Evolutionary conservation across 37 sponge, comb jelly and placozoan genomes (phyloP).

Genomic region (Beroe forskalii): DNA sequence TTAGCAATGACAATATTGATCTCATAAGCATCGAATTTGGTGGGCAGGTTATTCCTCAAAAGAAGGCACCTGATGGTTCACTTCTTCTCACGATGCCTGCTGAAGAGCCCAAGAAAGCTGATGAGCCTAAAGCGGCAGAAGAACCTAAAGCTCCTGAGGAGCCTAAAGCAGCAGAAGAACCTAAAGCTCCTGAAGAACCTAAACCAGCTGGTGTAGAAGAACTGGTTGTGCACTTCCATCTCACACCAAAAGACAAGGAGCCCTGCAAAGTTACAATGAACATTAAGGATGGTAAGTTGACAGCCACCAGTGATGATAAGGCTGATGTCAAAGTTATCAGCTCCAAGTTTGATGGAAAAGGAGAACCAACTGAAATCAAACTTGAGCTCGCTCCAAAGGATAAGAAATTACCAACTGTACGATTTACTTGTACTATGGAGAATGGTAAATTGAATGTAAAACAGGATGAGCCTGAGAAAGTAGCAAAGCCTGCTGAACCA

Average conservation of each 20-base stretch:
- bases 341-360: slow-evolving; percentile 37
- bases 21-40: slow-evolving; percentile 51
- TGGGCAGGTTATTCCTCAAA: slow-evolving; percentile 28
- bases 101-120: neutral
- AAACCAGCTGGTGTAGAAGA: neutral
- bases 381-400: slow-evolving; percentile 57
- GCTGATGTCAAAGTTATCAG: slow-evolving; percentile 63
- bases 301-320: slow-evolving; percentile 34
- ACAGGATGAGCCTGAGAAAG: slow-evolving; percentile 15
- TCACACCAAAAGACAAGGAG: slow-evolving; percentile 38
- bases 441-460: slow-evolving; percentile 1
- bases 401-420: neutral
- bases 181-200: slow-evolving; percentile 21
- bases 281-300: slow-evolving; percentile 52
- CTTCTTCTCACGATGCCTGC: slow-evolving; percentile 27
- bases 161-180: neutral
- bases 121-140: neutral
- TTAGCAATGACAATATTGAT: slow-evolving; percentile 13
- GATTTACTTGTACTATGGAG: slow-evolving; percentile 34
- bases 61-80: slow-evolving; percentile 13
- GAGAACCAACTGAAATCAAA: slow-evolving; percentile 52
- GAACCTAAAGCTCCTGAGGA: slow-evolving; percentile 3
- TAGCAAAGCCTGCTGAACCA: neutral
- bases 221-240: slow-evolving; percentile 24
- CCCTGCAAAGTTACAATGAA: slow-evolving; percentile 44